phyloP scores from a whole-genome alignment of 1,140 invertebrate species.

The Diorhabda carinulata region DNA sequence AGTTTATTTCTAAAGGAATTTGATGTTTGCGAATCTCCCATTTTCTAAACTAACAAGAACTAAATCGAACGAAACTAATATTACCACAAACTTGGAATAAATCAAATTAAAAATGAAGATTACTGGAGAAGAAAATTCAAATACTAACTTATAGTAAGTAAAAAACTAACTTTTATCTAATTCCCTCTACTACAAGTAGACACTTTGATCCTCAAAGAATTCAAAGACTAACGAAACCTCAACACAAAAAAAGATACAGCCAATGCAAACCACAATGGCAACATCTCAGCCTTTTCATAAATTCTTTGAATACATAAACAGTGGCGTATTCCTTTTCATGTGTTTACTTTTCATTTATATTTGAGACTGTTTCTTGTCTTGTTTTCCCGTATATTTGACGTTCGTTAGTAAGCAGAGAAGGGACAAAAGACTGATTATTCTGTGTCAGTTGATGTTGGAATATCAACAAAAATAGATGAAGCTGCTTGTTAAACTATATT shows the following conservation, averaged over 20 bases:
- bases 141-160: too few relatives aligned
- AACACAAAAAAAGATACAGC: neutral
- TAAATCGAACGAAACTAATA: too few relatives aligned
- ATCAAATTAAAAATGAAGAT: too few relatives aligned
- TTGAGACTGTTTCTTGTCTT: neutral
- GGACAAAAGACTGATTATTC: neutral
- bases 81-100: too few relatives aligned
- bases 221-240: neutral
- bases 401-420: neutral
- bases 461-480: neutral
- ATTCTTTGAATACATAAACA: constrained; percentile 3
- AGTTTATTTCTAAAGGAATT: too few relatives aligned
- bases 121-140: too few relatives aligned
- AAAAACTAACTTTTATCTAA: too few relatives aligned
- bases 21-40: too few relatives aligned
- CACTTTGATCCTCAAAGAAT: neutral
- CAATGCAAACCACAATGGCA: neutral
- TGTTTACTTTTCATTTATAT: constrained; percentile 3
- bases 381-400: neutral
- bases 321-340: neutral
- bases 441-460: neutral
- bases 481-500: too few relatives aligned
- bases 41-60: too few relatives aligned
- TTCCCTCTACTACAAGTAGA: neutral
- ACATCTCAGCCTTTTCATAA: constrained; percentile 2